Evolutionary conservation across 2,113 vertebrate species (phyloP).

Genomic region (Vireo altiloquus): DNA sequence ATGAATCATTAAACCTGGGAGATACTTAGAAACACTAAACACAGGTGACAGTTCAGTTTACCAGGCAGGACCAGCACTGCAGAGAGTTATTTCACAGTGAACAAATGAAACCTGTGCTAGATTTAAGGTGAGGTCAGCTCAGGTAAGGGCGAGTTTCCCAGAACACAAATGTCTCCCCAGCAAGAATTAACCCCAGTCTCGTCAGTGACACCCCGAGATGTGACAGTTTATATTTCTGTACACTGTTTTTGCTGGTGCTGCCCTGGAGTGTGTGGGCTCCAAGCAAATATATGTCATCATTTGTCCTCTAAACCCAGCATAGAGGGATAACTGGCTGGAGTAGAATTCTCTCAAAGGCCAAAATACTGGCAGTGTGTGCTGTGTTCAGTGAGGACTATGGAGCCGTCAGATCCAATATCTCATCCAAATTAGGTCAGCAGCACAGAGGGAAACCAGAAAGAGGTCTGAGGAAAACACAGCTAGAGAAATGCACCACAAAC

Average conservation of each 20-base stretch:
- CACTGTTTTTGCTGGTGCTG: neutral
- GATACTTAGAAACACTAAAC: neutral
- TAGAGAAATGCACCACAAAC: neutral
- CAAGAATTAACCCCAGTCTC: neutral
- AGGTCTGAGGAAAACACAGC: neutral
- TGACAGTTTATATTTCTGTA: neutral
- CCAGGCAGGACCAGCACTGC: neutral
- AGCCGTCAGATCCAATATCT: constrained; percentile 54
- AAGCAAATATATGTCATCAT: neutral
- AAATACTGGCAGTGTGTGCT: neutral
- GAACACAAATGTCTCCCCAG: neutral
- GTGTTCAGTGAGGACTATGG: constrained; percentile 6
- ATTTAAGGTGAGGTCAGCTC: neutral
- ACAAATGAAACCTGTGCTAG: neutral
- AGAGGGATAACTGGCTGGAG: neutral
- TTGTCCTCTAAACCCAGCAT: neutral
- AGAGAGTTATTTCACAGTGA: neutral
- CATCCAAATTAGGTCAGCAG: constrained; percentile 61
- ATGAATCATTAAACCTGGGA: neutral
- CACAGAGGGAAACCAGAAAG: neutral
- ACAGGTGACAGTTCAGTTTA: neutral
- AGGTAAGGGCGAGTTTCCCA: neutral
- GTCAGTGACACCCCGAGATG: neutral
- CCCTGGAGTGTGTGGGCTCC: neutral
- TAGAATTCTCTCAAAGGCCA: constrained; percentile 17